These are phyloP conservation scores for Schizotus pectinicornis DNA, from an alignment of 2,888 invertebrate species.

Conservation along the genomic window DNA sequence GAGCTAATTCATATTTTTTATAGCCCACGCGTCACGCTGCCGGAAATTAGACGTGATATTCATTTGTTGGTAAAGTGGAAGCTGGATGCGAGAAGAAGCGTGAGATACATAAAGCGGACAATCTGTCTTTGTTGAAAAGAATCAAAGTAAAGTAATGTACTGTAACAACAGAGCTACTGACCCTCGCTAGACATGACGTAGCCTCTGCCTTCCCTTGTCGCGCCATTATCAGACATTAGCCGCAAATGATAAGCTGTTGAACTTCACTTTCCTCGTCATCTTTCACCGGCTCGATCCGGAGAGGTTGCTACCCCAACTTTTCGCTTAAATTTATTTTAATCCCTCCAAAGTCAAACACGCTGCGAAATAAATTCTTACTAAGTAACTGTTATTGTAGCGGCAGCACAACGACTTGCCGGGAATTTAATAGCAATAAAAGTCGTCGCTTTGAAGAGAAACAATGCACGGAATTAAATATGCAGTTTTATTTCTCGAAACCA, in stretches of 20 bases:
- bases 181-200: constrained; percentile 28
- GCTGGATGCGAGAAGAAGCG: neutral
- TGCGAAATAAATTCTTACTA: too few relatives aligned
- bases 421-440: too few relatives aligned
- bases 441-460: constrained; percentile 19
- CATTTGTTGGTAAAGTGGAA: neutral
- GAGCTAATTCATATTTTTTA: neutral
- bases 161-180: constrained; percentile 26
- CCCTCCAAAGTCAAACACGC: too few relatives aligned
- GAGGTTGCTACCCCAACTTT: too few relatives aligned
- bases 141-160: constrained; percentile 28
- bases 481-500: too few relatives aligned
- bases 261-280: too few relatives aligned
- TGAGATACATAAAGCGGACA: constrained; percentile 9
- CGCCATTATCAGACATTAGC: constrained; percentile 30
- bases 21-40: too few relatives aligned
- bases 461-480: constrained; percentile 16
- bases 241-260: constrained; percentile 25
- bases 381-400: too few relatives aligned
- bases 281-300: too few relatives aligned
- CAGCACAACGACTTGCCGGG: too few relatives aligned
- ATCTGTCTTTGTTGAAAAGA: constrained; percentile 23
- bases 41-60: too few relatives aligned
- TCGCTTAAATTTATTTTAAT: too few relatives aligned
- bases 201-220: constrained; percentile 26